Evolutionary conservation across 2,113 vertebrate genomes (phyloP).

Genomic region (Saimiri boliviensis): DNA sequence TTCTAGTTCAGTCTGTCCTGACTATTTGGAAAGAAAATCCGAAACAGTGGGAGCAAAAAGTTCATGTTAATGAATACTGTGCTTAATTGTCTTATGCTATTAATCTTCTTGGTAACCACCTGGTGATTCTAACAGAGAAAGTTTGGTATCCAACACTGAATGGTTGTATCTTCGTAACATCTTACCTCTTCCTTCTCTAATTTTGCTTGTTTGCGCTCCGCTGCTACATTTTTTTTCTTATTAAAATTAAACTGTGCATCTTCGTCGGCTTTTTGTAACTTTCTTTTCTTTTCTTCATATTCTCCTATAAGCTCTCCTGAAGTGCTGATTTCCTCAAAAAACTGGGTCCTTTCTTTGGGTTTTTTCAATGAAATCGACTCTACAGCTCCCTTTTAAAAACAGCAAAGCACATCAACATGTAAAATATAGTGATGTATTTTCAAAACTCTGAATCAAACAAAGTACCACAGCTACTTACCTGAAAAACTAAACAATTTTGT

Average conservation of each 20-base stretch:
- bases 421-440: slow-evolving; percentile 22
- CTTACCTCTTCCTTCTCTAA: slow-evolving; percentile 92
- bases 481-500: slow-evolving; percentile 94
- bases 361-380: slow-evolving; percentile 96
- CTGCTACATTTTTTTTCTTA: slow-evolving; percentile 90
- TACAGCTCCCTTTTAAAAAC: slow-evolving; percentile 89
- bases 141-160: background rate
- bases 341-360: slow-evolving; percentile 92
- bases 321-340: slow-evolving; percentile 94
- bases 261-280: slow-evolving; percentile 90
- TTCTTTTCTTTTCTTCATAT: slow-evolving; percentile 90
- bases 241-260: slow-evolving; percentile 94
- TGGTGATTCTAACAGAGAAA: background rate
- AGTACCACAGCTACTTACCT: slow-evolving; percentile 85
- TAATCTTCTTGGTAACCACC: background rate
- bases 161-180: background rate
- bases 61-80: background rate
- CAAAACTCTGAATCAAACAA: background rate
- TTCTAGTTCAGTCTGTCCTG: background rate
- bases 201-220: slow-evolving; percentile 91
- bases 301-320: slow-evolving; percentile 88
- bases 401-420: background rate
- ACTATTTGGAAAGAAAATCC: background rate
- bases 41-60: background rate
- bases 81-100: background rate